Evolutionary conservation across 1,140 invertebrate genomes (phyloP), one percentile per base, ranked within the genome.

Genomic region (Lepidurus packardi): DNA sequence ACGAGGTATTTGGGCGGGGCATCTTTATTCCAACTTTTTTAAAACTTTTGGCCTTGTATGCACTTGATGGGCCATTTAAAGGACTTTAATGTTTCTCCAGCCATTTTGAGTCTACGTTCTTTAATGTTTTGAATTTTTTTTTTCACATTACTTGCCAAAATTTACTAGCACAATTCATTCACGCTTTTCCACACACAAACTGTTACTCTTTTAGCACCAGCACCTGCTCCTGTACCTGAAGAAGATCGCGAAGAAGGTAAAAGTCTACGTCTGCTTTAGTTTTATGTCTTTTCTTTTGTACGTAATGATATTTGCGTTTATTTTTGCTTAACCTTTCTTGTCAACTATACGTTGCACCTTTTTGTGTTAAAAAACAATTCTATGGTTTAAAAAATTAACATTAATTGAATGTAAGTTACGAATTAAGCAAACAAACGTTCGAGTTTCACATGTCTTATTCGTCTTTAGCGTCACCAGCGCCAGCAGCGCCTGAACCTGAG

Each of bases 151-250:
- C 3, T 34, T 34, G 34, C 34, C 34, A 34, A 34, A 34, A 34
- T 34, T 34, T 34, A 34, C 1, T 34, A 34, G 25, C 25, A 34
- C 25, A 34, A 34, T 34, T 34, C 34, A 34, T 34, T 34, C 1
- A 34, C 34, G 34, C 34, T 34, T 34, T 34, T 34, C 34, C 41
- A 11, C 11, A 43, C 41, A 75, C 43, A 25, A 24, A 77, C n/a
- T n/a, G 13, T 77, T 42, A 47, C 47, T 11, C 16, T 75, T 47
- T 25, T n/a, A 47, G 24, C 43, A 25, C 80, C 79, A 10, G 53
- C 76, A 43, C 73, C 47, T 43, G 25, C 74, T 47, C 45, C 79
- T 43, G 41, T 76, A 53, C 65, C 47, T 77, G 34, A 65, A 65
- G 53, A 65, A 65, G 53, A 65, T 65, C 53, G 53, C 53, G 53